Percentiles rank a stretch among this genome's conserved stretches.
These are phyloP conservation scores for Netelia melanura DNA, from an alignment of 2,888 invertebrate genomes.

Conservation along the genomic window DNA sequence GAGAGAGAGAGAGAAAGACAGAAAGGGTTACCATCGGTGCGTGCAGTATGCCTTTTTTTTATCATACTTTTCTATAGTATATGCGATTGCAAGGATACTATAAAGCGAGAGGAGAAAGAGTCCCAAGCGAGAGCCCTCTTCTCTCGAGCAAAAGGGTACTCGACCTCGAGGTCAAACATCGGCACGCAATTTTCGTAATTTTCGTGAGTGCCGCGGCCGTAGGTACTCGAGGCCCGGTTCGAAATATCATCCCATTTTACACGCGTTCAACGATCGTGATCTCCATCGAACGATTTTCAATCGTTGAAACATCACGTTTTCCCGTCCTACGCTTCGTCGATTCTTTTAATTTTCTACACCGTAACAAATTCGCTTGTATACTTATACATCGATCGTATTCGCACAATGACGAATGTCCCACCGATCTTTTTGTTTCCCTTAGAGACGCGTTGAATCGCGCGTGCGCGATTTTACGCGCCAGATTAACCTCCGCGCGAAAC, in stretches of 20 bases:
- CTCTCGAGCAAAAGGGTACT: slow-evolving; percentile 36
- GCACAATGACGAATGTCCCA: neutral
- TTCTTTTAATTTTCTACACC: too few species aligned
- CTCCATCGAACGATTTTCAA: too few species aligned
- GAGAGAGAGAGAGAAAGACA: neutral
- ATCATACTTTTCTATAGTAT: neutral
- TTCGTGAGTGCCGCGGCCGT: slow-evolving; percentile 57
- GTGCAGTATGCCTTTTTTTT: neutral
- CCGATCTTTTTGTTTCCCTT: neutral
- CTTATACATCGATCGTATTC: neutral
- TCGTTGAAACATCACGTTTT: too few species aligned
- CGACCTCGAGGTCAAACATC: slow-evolving; percentile 73
- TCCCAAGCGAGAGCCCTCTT: neutral
- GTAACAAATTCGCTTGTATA: neutral
- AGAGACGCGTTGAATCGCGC: slow-evolving; percentile 72
- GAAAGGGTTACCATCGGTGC: neutral
- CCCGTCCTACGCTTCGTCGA: too few species aligned
- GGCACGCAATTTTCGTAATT: slow-evolving; percentile 79
- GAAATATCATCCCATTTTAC: too few species aligned
- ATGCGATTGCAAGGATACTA: neutral
- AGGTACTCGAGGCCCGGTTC: too few species aligned
- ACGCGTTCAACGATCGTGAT: too few species aligned
- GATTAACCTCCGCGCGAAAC: slow-evolving; percentile 65
- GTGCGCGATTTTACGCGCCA: neutral
- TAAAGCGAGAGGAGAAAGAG: neutral